Conservation (phyloP, 2,797 vertebrate species). For the Schizopygopsis malacanthus region DNA sequence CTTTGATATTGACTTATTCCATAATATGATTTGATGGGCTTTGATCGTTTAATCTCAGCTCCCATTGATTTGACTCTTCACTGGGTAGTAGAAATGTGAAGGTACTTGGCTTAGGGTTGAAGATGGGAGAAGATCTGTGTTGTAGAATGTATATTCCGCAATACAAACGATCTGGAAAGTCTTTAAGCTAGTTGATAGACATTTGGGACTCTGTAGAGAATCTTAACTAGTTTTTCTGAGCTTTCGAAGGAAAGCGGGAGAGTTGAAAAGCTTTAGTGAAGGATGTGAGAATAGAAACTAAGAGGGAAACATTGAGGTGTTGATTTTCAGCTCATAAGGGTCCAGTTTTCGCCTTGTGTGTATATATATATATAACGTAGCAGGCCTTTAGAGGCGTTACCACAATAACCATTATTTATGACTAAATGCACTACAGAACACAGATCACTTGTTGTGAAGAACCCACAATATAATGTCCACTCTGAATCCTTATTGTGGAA, state of each 20-base stretch:
- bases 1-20: constrained; percentile 22
- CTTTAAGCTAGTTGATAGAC: constrained; percentile 21
- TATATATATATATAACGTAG: constrained; percentile 57
- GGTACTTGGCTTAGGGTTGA: constrained; percentile 41
- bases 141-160: constrained; percentile 20
- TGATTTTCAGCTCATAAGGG: constrained; percentile 33
- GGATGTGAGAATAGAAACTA: not conserved
- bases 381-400: constrained; percentile 54
- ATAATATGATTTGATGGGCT: constrained; percentile 32
- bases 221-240: not conserved
- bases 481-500: constrained; percentile 43
- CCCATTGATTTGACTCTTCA: constrained; percentile 11
- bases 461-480: constrained; percentile 53
- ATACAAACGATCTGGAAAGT: constrained; percentile 20
- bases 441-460: constrained; percentile 37
- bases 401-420: constrained; percentile 61
- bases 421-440: constrained; percentile 55
- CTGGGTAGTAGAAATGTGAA: constrained; percentile 24
- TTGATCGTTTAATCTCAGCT: constrained; percentile 26
- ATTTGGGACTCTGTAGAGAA: constrained; percentile 35
- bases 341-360: constrained; percentile 53
- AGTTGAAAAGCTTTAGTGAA: constrained; percentile 29
- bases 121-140: not conserved
- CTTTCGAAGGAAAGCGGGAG: not conserved
- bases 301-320: constrained; percentile 13